These are phyloP conservation scores for Oreochromis spilurus DNA, from an alignment of 2,113 vertebrate species.

Conservation along the genomic window DNA sequence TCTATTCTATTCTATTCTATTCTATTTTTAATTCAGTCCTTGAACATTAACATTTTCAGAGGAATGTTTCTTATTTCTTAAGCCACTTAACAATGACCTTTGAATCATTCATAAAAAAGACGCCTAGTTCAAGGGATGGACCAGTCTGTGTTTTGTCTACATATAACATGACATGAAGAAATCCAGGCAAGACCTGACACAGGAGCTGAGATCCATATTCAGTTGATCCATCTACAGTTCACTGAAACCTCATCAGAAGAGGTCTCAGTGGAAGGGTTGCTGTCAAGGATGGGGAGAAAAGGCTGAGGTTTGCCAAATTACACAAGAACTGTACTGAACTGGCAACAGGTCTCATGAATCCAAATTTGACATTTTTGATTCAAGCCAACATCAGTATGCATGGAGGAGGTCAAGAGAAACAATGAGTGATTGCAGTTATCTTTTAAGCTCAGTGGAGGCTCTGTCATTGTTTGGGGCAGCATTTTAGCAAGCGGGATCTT, in stretches of 20 bases:
- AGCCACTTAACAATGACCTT: background rate
- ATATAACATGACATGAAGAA: background rate
- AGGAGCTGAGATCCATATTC: background rate
- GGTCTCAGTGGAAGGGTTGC: background rate
- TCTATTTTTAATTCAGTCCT: background rate
- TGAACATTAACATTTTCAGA: background rate
- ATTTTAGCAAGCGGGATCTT: background rate
- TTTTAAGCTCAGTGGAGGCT: background rate
- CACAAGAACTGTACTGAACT: background rate
- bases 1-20: background rate
- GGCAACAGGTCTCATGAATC: background rate
- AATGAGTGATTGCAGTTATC: background rate
- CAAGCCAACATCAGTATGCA: background rate
- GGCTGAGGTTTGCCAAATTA: background rate
- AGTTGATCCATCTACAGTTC: background rate
- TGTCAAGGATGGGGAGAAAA: background rate
- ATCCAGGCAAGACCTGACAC: background rate
- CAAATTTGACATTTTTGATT: background rate
- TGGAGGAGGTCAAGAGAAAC: background rate
- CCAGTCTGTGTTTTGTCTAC: background rate
- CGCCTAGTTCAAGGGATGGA: background rate
- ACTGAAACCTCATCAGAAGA: background rate
- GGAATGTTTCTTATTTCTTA: background rate
- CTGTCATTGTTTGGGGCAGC: background rate
- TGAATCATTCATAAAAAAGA: background rate